Percentiles rank a stretch among this genome's conserved stretches.
Conservation (phyloP, 1,140 invertebrate species). For the Drosophila littoralis region DNA sequence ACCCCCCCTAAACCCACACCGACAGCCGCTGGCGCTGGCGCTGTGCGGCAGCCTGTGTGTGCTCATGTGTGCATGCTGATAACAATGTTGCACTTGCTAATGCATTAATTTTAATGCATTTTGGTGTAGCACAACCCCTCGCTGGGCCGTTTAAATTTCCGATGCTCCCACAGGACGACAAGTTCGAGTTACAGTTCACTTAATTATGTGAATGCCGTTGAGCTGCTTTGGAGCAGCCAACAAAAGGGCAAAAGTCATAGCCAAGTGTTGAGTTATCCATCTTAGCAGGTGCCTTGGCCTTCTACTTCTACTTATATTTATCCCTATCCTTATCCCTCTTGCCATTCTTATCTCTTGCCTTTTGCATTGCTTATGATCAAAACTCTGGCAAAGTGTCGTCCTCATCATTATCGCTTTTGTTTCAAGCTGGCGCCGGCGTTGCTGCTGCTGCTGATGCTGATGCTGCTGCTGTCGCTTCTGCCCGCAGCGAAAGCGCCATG, state of each 20-base stretch:
- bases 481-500: conserved; percentile 43
- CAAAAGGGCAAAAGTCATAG: conserved; percentile 54
- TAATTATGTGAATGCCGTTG: conserved; percentile 70
- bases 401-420: conserved; percentile 77
- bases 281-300: conserved; percentile 58
- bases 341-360: neutral
- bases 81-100: conserved; percentile 82
- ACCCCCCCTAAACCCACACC: neutral
- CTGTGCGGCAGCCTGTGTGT: conserved; percentile 51
- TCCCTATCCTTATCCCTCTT: conserved; percentile 3
- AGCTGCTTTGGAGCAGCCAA: conserved; percentile 24
- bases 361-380: conserved; percentile 36
- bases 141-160: conserved; percentile 31
- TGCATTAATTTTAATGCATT: conserved; percentile 82
- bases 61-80: conserved; percentile 78
- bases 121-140: conserved; percentile 42
- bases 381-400: conserved; percentile 64
- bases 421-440: conserved; percentile 43
- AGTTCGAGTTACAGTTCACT: conserved; percentile 58
- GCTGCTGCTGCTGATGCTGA: conserved; percentile 21
- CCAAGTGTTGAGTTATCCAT: conserved; percentile 68
- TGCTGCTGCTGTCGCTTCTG: conserved; percentile 9
- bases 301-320: conserved; percentile 26
- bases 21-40: neutral
- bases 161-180: conserved; percentile 15